Evolutionary conservation across 2,113 vertebrate genomes (phyloP), one percentile per base, ranked within the genome.

Genomic region (Limanda limanda): DNA sequence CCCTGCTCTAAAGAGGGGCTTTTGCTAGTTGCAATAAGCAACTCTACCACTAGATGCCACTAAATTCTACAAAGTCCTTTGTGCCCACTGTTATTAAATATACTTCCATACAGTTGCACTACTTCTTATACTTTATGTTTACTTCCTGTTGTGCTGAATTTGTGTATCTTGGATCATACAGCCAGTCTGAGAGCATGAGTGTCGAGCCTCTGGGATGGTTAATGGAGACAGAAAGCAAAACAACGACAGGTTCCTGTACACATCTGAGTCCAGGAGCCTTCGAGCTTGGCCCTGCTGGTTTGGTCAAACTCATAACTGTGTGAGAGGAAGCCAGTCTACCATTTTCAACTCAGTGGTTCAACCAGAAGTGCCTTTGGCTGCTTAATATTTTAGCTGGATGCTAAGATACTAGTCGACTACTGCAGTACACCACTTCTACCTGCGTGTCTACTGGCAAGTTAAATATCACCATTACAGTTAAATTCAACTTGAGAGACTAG

Each of bases 161-260:
- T 65, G 10, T 25, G 23, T 7, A 42, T 11, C 77, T 73, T 78
- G 72, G 31, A 35, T 71, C 74, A n/a, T 40, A 70, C 55, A 37
- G 58, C 59, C 54, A 10, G 75, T 71, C 71, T 72, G 20, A 8
- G 56, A 65, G 77, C 54, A 60, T 10, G 15, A 63, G 12, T 47
- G 14, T 68, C 52, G 47, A 42, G 66, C 23, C 65, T 78, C 52
- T 63, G 71, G 55, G 52, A 66, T 23, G 75, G 79, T 90, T 88
- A 83, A 87, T 86, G 71, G 40, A 61, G 31, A 72, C 15, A 63
- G 48, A 68, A 66, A 84, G 77, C 79, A 75, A 74, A 1, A 71
- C 31, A 73, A 68, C 71, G 72, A 59, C 11, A 23, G 68, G n/a
- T 63, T 72, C 35, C n/a, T 24, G 18, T 37, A 63, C 21, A 67